Conservation (phyloP, 2,888 invertebrate species). For the Netelia inedita region DNA sequence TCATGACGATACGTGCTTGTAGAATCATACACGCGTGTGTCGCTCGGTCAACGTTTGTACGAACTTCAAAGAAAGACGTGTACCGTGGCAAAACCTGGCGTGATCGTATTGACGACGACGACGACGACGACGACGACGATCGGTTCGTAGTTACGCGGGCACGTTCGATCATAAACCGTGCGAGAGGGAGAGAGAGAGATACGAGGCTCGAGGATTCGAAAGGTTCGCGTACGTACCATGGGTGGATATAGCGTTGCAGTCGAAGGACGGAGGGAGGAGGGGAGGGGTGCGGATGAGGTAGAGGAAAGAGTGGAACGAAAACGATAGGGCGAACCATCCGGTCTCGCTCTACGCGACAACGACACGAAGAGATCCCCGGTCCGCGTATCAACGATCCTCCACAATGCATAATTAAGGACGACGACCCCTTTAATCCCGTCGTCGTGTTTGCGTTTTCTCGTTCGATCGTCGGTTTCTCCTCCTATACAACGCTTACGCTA, state of each 20-base stretch:
- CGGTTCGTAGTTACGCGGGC: slow-evolving; percentile 13
- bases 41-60: slow-evolving; percentile 42
- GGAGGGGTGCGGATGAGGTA: not conserved
- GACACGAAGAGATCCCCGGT: slow-evolving; percentile 40
- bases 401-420: slow-evolving; percentile 81
- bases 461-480: slow-evolving; percentile 57
- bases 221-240: not conserved
- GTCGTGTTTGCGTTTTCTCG: slow-evolving; percentile 80
- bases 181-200: not conserved
- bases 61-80: slow-evolving; percentile 59
- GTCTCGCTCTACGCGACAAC: slow-evolving; percentile 28
- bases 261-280: slow-evolving; percentile 11
- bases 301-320: slow-evolving; percentile 64
- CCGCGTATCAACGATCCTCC: slow-evolving; percentile 74
- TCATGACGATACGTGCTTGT: not conserved
- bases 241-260: not conserved
- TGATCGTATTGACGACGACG: not conserved
- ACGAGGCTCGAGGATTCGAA: not conserved
- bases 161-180: slow-evolving; percentile 49
- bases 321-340: slow-evolving; percentile 66
- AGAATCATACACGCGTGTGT: not conserved
- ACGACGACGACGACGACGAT: not conserved
- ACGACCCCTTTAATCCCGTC: slow-evolving; percentile 80
- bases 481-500: not conserved
- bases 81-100: not conserved